Evolutionary conservation across 2,888 invertebrate genomes (phyloP).

Genomic region (Diadegma fenestrale): DNA sequence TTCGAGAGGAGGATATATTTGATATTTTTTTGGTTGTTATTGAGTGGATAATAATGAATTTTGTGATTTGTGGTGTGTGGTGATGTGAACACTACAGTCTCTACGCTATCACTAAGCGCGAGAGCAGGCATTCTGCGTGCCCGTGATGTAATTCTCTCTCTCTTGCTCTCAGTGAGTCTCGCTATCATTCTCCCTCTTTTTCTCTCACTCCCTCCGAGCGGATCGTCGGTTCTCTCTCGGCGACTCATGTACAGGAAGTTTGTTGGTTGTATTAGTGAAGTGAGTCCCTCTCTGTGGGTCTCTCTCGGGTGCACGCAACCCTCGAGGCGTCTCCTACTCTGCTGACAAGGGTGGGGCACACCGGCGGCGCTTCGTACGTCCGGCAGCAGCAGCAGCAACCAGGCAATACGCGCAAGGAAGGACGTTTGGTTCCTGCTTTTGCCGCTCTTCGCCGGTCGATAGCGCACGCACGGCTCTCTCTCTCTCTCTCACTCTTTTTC

Average conservation of each 20-base stretch:
- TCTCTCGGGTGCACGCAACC: slow-evolving; percentile 59
- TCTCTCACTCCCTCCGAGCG: slow-evolving; percentile 50
- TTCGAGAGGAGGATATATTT: slow-evolving; percentile 29
- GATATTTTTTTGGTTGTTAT: slow-evolving; percentile 27
- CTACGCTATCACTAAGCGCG: slow-evolving; percentile 84
- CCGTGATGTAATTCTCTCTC: slow-evolving; percentile 63
- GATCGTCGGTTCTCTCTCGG: slow-evolving; percentile 56
- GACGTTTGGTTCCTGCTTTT: slow-evolving; percentile 53
- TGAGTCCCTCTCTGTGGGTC: slow-evolving; percentile 28
- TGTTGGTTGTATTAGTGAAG: slow-evolving; percentile 37
- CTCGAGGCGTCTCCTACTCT: slow-evolving; percentile 56
- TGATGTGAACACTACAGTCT: slow-evolving; percentile 82
- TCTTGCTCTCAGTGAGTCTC: slow-evolving; percentile 6
- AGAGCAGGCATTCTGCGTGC: slow-evolving; percentile 75
- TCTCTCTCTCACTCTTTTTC: slow-evolving; percentile 24
- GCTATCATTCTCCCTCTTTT: not conserved
- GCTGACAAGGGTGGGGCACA: slow-evolving; percentile 69
- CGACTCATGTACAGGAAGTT: slow-evolving; percentile 34
- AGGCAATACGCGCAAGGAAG: slow-evolving; percentile 55
- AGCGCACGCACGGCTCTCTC: slow-evolving; percentile 57
- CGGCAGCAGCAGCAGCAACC: slow-evolving; percentile 48
- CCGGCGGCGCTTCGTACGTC: slow-evolving; percentile 59
- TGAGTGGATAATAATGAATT: slow-evolving; percentile 44
- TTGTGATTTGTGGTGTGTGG: slow-evolving; percentile 58
- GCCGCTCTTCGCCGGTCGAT: slow-evolving; percentile 62